Base-by-base conservation (phyloP, 2,797 vertebrate species). In the Myripristis jacobus region DNA sequence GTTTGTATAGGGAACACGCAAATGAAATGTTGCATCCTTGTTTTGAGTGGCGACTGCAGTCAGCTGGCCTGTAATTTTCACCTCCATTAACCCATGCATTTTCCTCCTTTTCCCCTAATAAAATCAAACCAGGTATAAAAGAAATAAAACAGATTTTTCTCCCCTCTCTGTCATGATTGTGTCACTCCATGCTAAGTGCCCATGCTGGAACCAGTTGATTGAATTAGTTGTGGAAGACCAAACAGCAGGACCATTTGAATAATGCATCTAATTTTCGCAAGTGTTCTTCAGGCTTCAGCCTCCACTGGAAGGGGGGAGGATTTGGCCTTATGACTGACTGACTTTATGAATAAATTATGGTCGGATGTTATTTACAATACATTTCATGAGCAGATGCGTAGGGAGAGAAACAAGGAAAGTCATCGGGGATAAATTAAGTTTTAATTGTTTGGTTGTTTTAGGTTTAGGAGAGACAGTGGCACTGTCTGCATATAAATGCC, bases 211-310 rank as follows among this genome's bases (percentile, higher is more conserved):
- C 15, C 36, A 46, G 55, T 41, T 72, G 80, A 87, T 84, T 87
- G 72, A 90, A 79, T 87, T 73, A 79, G 43, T 55, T 29, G 36
- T 76, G 55, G 36, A 77, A 78, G 78, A 8, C 51, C 62, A 74
- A 86, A 69, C 66, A 70, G 73, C 63, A 61, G 66, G 57, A 38
- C 60, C 51, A 50, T 86, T 88, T 88, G 64, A 91, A 84, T 90
- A 89, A 89, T 88, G 58, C 75, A 82, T 83, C 79, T 74, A 48
- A 84, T 89, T 83, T 87, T 70, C 58, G 85, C 60, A 65, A 91
- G 91, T 81, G 88, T 77, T 71, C 82, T 89, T 85, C 73, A 89
- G 65, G 57, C 48, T 69, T 65, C 19, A 53, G 52, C 57, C 62
- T 70, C 36, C 62, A 16, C 15, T 43, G 15, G 2, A 5, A 15